phyloP scores from a whole-genome alignment of 2,888 invertebrate species.

The Dicyrtoma fusca region DNA sequence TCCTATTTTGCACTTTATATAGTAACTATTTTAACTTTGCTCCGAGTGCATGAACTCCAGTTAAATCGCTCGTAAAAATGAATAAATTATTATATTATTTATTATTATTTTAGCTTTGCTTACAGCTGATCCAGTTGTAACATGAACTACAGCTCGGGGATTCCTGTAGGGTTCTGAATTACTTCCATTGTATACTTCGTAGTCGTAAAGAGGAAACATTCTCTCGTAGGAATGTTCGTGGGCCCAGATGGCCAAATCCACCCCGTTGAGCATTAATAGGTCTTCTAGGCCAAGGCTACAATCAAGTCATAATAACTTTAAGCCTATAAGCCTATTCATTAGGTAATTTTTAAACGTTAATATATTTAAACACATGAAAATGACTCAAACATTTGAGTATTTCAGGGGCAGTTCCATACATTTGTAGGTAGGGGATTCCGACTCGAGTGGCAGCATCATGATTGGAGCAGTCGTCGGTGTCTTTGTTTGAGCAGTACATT shows the following conservation, averaged over 20 bases:
- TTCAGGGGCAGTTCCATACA: slow-evolving; percentile 57
- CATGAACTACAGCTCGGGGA: slow-evolving; percentile 85
- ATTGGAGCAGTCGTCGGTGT: slow-evolving; percentile 75
- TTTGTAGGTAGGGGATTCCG: slow-evolving; percentile 65
- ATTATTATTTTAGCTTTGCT: slow-evolving; percentile 32
- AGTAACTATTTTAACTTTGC: too few species aligned
- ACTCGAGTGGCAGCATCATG: slow-evolving; percentile 69
- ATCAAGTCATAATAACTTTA: neutral
- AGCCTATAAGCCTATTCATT: too few species aligned
- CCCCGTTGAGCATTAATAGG: slow-evolving; percentile 84
- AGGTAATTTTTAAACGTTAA: too few species aligned
- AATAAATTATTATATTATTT: too few species aligned
- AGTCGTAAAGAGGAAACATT: slow-evolving; percentile 90
- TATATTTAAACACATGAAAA: too few species aligned
- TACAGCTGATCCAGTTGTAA: slow-evolving; percentile 81
- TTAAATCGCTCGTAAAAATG: too few species aligned
- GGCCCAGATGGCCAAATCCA: slow-evolving; percentile 93
- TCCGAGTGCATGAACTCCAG: too few species aligned
- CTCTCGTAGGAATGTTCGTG: slow-evolving; percentile 98
- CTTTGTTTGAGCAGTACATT: slow-evolving; percentile 87
- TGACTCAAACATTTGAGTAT: neutral
- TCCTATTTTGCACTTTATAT: too few species aligned
- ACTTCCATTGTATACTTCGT: slow-evolving; percentile 71
- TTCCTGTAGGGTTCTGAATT: slow-evolving; percentile 70
- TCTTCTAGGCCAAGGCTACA: slow-evolving; percentile 74